A percentile compares a stretch with the other conserved stretches of the same genome.
Conservation (phyloP, 2,888 invertebrate genomes). For the Periphyllus acericola region DNA sequence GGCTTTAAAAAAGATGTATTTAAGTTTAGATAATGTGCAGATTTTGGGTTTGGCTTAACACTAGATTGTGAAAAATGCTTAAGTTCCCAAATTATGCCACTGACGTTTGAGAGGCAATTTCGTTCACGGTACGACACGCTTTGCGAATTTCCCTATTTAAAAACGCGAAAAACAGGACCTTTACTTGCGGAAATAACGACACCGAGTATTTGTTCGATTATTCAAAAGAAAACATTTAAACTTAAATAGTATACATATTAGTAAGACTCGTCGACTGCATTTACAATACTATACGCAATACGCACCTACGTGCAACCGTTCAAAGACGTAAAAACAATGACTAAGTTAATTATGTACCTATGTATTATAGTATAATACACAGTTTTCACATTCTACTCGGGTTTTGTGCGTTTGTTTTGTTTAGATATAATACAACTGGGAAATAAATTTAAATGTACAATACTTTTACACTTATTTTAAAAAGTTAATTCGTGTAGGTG, state of each 20-base stretch:
- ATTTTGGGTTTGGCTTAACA: too few species aligned
- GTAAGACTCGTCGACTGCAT: background rate
- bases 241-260: background rate
- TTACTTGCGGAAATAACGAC: too few species aligned
- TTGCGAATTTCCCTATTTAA: too few species aligned
- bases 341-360: background rate
- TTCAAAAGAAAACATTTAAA: background rate
- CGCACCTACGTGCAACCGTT: too few species aligned
- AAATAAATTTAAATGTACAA: constrained; percentile 10
- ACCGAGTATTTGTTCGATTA: background rate
- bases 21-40: too few species aligned
- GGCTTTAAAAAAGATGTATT: too few species aligned
- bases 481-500: constrained; percentile 24
- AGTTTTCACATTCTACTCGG: background rate
- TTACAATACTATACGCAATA: background rate
- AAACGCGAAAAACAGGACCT: too few species aligned
- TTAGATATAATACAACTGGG: background rate
- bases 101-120: too few species aligned
- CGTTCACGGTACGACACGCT: too few species aligned
- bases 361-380: background rate
- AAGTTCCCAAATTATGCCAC: too few species aligned
- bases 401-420: constrained; percentile 35
- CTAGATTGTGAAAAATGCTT: too few species aligned
- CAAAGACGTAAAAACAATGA: background rate
- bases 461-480: background rate